Conservation (phyloP, 2,113 vertebrate genomes). For the Aegithalos caudatus region DNA sequence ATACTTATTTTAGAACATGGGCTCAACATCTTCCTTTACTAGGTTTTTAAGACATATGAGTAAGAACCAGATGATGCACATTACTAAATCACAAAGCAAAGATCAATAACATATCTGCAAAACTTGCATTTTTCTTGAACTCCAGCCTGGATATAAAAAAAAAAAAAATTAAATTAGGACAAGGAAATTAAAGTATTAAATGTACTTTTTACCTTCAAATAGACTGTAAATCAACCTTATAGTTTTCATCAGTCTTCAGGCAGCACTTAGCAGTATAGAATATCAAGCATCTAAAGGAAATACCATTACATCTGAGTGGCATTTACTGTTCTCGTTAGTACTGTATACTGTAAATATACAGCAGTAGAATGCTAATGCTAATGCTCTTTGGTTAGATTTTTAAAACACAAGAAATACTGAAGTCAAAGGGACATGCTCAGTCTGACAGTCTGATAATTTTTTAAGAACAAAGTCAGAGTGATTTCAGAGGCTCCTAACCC, state of each 20-base stretch:
- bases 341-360: background rate
- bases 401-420: background rate
- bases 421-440: background rate
- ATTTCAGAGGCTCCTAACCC: background rate
- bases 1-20: background rate
- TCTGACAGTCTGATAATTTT: background rate
- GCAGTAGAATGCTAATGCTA: background rate
- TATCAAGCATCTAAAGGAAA: background rate
- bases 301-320: background rate
- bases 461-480: background rate
- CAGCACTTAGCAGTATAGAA: background rate
- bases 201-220: background rate
- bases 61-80: background rate
- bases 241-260: background rate
- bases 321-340: background rate
- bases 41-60: background rate
- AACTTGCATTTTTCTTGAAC: constrained; percentile 16
- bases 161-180: background rate
- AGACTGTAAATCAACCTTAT: background rate
- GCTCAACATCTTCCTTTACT: background rate
- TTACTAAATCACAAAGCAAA: background rate
- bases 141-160: background rate
- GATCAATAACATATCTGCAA: background rate
- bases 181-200: background rate
- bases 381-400: background rate